Percentiles rank a stretch among this genome's conserved stretches.
These are phyloP conservation scores for Meteorus sp. DNA, from an alignment of 1,140 invertebrate genomes.

Conservation along the genomic window DNA sequence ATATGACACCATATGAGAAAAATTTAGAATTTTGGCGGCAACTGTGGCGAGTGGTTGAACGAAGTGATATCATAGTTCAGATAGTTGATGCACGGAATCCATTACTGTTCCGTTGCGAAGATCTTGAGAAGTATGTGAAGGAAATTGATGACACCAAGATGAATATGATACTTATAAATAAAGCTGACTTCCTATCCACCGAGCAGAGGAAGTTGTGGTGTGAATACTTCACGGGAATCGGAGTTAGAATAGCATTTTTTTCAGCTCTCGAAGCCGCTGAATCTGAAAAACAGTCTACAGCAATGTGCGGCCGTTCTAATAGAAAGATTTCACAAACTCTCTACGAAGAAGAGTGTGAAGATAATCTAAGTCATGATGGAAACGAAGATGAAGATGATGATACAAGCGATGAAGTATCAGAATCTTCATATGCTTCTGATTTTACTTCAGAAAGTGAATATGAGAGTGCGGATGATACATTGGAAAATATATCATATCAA, in stretches of 20 bases:
- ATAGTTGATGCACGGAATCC: conserved; percentile 98
- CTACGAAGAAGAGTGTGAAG: conserved; percentile 24
- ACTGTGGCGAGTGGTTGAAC: conserved; percentile 96
- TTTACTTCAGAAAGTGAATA: conserved; percentile 41
- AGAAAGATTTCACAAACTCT: conserved; percentile 34
- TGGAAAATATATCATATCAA: conserved; percentile 4
- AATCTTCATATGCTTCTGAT: conserved; percentile 36
- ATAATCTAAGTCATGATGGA: conserved; percentile 21
- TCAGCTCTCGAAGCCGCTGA: conserved; percentile 71
- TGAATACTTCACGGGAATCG: conserved; percentile 77
- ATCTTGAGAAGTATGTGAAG: conserved; percentile 92
- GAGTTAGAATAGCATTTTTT: conserved; percentile 79
- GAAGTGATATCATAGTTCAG: conserved; percentile 93
- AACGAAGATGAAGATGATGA: conserved; percentile 30
- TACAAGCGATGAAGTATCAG: conserved; percentile 32
- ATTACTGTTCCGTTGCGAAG: conserved; percentile 88
- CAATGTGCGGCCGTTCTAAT: conserved; percentile 50
- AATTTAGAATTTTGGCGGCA: conserved; percentile 99
- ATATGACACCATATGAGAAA: conserved; percentile 96
- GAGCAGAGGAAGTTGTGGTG: conserved; percentile 85
- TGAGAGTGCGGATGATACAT: conserved; percentile 50
- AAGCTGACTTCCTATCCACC: conserved; percentile 90
- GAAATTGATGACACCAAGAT: conserved; percentile 79
- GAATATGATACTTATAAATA: conserved; percentile 91
- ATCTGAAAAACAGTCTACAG: conserved; percentile 37